phyloP scores from a whole-genome alignment of 53 echinoderm and acorn worm species.

The Mesocentrotus franciscanus region DNA sequence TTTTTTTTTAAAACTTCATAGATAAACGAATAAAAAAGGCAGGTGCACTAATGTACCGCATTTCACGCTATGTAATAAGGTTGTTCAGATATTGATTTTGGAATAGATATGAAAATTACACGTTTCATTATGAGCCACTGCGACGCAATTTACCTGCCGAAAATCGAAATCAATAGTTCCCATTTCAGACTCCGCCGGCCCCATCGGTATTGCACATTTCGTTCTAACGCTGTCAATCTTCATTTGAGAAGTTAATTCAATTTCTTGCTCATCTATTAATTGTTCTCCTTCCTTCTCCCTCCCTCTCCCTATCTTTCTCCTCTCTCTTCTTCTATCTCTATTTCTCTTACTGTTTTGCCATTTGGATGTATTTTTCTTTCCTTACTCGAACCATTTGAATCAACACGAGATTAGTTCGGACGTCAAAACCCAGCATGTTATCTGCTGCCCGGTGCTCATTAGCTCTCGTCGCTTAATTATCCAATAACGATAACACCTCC shows the following conservation, averaged over 20 bases:
- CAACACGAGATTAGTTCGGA: conserved; percentile 44
- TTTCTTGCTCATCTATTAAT: conserved; percentile 32
- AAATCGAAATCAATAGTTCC: conserved; percentile 29
- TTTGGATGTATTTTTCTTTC: not conserved
- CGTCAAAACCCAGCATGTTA: not conserved
- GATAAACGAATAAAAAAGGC: not conserved
- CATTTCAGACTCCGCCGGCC: not conserved
- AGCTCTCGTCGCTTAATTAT: conserved; percentile 59
- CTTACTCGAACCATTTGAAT: conserved; percentile 46
- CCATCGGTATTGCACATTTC: not conserved
- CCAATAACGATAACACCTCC: conserved; percentile 68
- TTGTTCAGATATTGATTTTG: conserved; percentile 27
- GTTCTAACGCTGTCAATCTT: conserved; percentile 43
- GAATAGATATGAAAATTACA: conserved; percentile 50
- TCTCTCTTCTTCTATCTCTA: not conserved
- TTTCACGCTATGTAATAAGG: conserved; percentile 21
- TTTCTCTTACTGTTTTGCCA: not conserved
- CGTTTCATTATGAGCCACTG: conserved; percentile 27
- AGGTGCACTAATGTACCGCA: not conserved
- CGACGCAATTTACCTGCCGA: conserved; percentile 17
- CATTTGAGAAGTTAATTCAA: conserved; percentile 47
- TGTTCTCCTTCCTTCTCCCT: not conserved
- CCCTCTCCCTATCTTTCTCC: not conserved
- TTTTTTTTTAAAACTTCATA: too few relatives aligned
- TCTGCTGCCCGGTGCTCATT: conserved; percentile 27